phyloP scores from a whole-genome alignment of 2,888 invertebrate species.

The Strigamia maritima region DNA sequence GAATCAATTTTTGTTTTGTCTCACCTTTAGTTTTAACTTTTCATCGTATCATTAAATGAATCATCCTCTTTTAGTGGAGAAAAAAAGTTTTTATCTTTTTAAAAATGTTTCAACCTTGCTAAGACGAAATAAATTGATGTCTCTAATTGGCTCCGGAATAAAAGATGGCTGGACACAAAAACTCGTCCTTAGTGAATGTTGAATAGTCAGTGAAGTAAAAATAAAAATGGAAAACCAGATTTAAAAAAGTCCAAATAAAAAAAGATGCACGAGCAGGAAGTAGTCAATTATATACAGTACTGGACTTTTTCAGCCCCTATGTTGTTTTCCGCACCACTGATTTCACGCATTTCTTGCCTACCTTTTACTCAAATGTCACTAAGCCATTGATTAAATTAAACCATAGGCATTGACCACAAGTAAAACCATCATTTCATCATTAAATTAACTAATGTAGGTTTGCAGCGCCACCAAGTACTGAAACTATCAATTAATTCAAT shows the following conservation, averaged over 20 bases:
- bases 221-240: neutral
- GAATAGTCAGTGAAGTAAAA: neutral
- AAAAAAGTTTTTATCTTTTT: neutral
- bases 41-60: neutral
- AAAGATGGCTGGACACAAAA: neutral
- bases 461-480: neutral
- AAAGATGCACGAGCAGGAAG: constrained; percentile 1
- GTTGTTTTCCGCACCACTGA: constrained; percentile 12
- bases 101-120: neutral
- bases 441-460: neutral
- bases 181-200: constrained; percentile 2
- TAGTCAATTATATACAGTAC: constrained; percentile 22
- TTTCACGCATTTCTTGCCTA: neutral
- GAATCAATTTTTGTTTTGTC: neutral
- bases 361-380: neutral
- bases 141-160: constrained; percentile 7
- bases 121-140: constrained; percentile 12
- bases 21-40: neutral
- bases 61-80: neutral
- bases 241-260: neutral
- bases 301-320: neutral
- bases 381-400: neutral
- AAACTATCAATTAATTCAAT: neutral
- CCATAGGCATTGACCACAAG: neutral
- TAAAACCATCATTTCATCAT: neutral